Evolutionary conservation across 64 coral and sea anemone species (phyloP), one percentile per base, ranked within the genome.

Genomic region (Montipora cactus): DNA sequence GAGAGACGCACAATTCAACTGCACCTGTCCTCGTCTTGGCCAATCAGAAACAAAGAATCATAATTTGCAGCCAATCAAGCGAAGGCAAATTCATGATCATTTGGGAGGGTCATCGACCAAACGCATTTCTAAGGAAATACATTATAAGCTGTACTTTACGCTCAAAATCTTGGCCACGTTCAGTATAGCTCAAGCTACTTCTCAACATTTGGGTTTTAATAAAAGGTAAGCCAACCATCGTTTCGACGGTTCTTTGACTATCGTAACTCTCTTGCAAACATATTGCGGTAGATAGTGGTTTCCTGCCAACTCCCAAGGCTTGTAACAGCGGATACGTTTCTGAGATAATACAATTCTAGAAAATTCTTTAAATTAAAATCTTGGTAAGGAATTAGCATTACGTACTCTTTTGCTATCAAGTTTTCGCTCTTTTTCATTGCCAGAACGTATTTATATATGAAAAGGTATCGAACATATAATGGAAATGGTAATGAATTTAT

Each of bases 71-170:
- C 82, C 64, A 85, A 85, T 85, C 44, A n/a, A 9, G 47, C 47
- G 62, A 20, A 11, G 66, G 45, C 18, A 69, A 10, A n/a, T 4
- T 69, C 1, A 49, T 45, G 45, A 22, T 64, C 14, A 50, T 2
- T 21, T 85, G 62, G 82, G 82, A 70, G 82, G 82, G 64, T 85
- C 82, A 71, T 3, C 21, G 19, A 18, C 45, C 23, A 82, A 16
- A 57, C 11, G n/a, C 3, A 7, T 71, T 11, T 71, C 20, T 20
- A 9, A 71, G 28, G 20, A 71, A 15, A 71, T 21, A 71, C 2
- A 11, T 15, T 20, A 4, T 5, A 71, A 23, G 8, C 21, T 2
- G 18, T 71, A 71, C 20, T 9, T 62, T 45, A 49, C 2, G 44
- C 46, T 85, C 0, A 13, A 50, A 22, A 85, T 49, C 21, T 21